These are phyloP conservation scores for Chrysina gloriosa DNA, from an alignment of 2,888 invertebrate genomes.

Conservation along the genomic window DNA sequence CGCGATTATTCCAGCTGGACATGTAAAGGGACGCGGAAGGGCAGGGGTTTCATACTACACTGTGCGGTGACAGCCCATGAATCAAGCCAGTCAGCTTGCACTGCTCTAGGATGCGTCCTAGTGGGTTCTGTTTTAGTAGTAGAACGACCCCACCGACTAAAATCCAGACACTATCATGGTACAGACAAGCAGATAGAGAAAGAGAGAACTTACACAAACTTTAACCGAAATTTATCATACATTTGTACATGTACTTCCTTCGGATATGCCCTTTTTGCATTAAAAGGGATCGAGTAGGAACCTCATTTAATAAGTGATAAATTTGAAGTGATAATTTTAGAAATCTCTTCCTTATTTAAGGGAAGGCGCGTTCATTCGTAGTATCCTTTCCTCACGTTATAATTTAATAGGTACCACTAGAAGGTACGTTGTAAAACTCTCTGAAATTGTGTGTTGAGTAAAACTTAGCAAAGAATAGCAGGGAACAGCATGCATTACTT, in stretches of 20 bases:
- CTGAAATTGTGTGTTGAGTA: no score
- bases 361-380: no score
- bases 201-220: slow-evolving; percentile 39
- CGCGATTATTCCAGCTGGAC: slow-evolving; percentile 46
- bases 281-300: not conserved
- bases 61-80: slow-evolving; percentile 56
- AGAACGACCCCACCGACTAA: slow-evolving; percentile 30
- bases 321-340: no score
- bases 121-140: slow-evolving; percentile 48
- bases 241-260: slow-evolving; percentile 28
- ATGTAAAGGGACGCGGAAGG: slow-evolving; percentile 48
- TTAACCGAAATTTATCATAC: slow-evolving; percentile 40
- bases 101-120: slow-evolving; percentile 52
- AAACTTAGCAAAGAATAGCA: no score
- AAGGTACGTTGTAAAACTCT: no score
- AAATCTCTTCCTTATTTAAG: no score
- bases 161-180: slow-evolving; percentile 42
- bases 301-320: no score
- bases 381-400: no score
- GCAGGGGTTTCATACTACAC: slow-evolving; percentile 56
- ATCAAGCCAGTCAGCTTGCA: slow-evolving; percentile 55
- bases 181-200: slow-evolving; percentile 30
- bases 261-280: not conserved
- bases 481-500: no score
- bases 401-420: no score